Evolutionary conservation across 2,888 invertebrate species (phyloP).

Genomic region (Platypus cylindrus): DNA sequence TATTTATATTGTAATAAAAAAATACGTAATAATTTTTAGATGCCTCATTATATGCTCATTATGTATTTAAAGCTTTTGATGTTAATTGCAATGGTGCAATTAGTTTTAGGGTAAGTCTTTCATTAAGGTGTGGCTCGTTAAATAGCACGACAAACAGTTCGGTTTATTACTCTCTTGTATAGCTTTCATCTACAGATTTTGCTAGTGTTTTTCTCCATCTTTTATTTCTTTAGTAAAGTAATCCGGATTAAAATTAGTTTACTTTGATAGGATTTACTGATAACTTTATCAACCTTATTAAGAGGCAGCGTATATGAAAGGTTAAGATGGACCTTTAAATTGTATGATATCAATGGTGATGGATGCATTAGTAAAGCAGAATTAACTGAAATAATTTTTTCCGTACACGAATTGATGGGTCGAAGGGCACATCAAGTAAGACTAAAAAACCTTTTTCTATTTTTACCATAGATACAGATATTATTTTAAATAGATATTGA

Average conservation of each 20-base stretch:
- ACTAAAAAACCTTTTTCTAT: not conserved
- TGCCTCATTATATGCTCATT: constrained; percentile 92
- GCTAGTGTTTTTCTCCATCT: constrained; percentile 1
- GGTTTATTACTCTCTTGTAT: too few relatives aligned
- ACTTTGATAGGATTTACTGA: constrained; percentile 76
- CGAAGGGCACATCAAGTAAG: constrained; percentile 56
- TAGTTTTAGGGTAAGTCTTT: constrained; percentile 94
- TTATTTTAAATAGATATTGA: not conserved
- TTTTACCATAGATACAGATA: not conserved
- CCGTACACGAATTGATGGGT: constrained; percentile 87
- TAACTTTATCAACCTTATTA: constrained; percentile 81
- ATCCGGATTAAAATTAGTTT: too few relatives aligned
- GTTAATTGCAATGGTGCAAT: constrained; percentile 94
- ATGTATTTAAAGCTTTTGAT: constrained; percentile 97
- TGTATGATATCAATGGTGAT: constrained; percentile 93
- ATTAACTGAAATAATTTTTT: constrained; percentile 73
- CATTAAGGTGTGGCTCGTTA: too few relatives aligned
- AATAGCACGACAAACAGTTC: too few relatives aligned
- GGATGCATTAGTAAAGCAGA: constrained; percentile 89
- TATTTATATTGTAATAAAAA: too few relatives aligned
- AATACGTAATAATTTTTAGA: constrained; percentile 70
- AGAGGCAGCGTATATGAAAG: constrained; percentile 90
- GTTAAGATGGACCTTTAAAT: constrained; percentile 88
- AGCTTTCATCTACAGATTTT: not conserved
- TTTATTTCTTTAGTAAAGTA: too few relatives aligned